phyloP scores from a whole-genome alignment of 2,888 invertebrate genomes.

The Volucella inflata region DNA sequence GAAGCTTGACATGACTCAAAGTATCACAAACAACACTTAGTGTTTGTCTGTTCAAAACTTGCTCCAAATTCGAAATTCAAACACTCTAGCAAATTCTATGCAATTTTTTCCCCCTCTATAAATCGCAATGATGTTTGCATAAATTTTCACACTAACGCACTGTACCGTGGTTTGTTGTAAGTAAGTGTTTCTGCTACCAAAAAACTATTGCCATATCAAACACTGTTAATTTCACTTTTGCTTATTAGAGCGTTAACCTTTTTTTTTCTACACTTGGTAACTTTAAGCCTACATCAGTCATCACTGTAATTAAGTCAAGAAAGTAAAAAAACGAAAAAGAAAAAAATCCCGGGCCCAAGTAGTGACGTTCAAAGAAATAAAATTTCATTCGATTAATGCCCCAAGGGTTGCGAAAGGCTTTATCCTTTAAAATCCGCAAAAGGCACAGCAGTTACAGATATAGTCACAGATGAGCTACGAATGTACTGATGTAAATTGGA shows the following conservation, averaged over 20 bases:
- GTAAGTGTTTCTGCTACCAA: too few species aligned
- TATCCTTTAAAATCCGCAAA: not conserved
- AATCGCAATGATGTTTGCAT: too few species aligned
- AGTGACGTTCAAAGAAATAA: slow-evolving; percentile 48
- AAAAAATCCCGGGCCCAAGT: slow-evolving; percentile 9
- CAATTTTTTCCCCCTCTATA: too few species aligned
- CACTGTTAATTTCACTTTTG: slow-evolving; percentile 36
- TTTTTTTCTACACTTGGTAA: slow-evolving; percentile 11
- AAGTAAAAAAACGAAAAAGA: not conserved
- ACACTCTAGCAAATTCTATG: too few species aligned
- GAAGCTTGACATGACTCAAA: too few species aligned
- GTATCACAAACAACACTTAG: too few species aligned
- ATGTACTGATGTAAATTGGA: slow-evolving; percentile 28
- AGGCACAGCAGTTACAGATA: not conserved
- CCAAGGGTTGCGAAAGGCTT: not conserved
- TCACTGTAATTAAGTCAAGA: slow-evolving; percentile 40
- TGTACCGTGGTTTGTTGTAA: too few species aligned
- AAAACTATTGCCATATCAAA: not conserved
- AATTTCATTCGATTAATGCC: slow-evolving; percentile 29
- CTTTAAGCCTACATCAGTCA: slow-evolving; percentile 41
- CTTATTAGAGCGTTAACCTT: slow-evolving; percentile 65
- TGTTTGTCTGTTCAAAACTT: too few species aligned
- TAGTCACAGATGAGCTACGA: not conserved
- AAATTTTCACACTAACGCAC: too few species aligned
- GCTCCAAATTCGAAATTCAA: too few species aligned